These are phyloP conservation scores for Meta bourneti DNA, from an alignment of 2,888 invertebrate species.

Conservation along the genomic window DNA sequence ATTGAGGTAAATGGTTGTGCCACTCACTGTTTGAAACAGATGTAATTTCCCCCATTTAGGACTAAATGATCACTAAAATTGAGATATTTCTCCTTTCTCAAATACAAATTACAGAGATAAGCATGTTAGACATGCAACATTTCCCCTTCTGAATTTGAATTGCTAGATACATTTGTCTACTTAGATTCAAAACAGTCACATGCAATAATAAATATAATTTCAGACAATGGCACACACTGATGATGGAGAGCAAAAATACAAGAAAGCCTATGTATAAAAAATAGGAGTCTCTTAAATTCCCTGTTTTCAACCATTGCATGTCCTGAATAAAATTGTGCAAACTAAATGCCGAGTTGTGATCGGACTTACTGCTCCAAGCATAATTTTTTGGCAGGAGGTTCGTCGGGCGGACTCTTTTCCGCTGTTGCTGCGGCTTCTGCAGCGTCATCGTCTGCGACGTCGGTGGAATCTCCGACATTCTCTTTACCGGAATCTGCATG, in stretches of 20 bases:
- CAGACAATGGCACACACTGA: conserved; percentile 77
- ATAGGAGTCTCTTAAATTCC: conserved; percentile 76
- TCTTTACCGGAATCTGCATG: conserved; percentile 74
- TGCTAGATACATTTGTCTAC: conserved; percentile 51
- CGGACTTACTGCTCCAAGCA: conserved; percentile 73
- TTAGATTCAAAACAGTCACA: conserved; percentile 61
- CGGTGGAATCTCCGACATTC: conserved; percentile 67
- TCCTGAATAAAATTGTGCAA: conserved; percentile 76
- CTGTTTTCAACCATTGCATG: conserved; percentile 75
- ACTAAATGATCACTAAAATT: not conserved
- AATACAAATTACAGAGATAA: conserved; percentile 14
- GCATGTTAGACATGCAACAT: conserved; percentile 45
- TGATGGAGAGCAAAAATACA: conserved; percentile 76
- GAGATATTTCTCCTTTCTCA: conserved; percentile 15
- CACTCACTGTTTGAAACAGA: conserved; percentile 37
- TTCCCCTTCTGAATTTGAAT: conserved; percentile 3
- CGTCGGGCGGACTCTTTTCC: conserved; percentile 72
- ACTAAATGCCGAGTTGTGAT: conserved; percentile 53
- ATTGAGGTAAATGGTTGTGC: not conserved
- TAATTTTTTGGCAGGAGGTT: conserved; percentile 75
- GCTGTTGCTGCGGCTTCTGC: conserved; percentile 26
- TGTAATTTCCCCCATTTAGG: not conserved
- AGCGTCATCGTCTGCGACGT: conserved; percentile 55
- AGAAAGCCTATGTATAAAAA: conserved; percentile 77
- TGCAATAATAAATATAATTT: conserved; percentile 75